Base-by-base conservation (phyloP, 1,140 invertebrate species). In the Eulimnadia texana region DNA sequence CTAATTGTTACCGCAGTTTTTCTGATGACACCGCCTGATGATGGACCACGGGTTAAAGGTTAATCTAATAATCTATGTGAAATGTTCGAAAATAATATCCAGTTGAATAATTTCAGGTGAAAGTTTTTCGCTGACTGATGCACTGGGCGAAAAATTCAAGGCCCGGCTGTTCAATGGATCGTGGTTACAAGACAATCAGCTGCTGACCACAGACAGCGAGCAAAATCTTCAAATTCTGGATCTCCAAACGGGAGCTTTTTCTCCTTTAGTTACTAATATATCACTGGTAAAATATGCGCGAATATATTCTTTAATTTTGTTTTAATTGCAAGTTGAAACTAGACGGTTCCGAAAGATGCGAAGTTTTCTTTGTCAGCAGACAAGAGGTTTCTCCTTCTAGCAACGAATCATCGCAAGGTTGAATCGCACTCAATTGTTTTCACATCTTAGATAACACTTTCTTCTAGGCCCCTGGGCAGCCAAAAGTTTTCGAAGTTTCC, bases 131-230 rank as follows among this genome's bases (percentile, higher is more conserved):
- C 72, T 87, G 58, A 77, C 80, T 42, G 82, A 88, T 63, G 78
- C 88, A 27, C 77, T 84, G 10, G 72, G 77, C 19, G 77, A 79
- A 62, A 77, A 79, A 61, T 80, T 84, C 66, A 78, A 79, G 64
- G 76, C 78, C 62, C 76, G 73, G 57, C 76, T 77, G 0, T 87
- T 87, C 69, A 89, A 89, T 69, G 85, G 84, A 22, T 82, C 83
- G 23, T 90, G 87, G 87, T 79, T 87, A 56, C 82, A 84, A 76
- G 86, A 87, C 90, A 72, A 73, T 11, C 60, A 61, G n/a, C 50
- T 61, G 2, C 27, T 61, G 50, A 3, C 53, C 19, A 53, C 27
- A 10, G 60, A 61, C 23, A 27, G 19, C 1, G 9, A 28, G 10
- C 16, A 54, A 25, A 61, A 52, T 28, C 42, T 61, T 3, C 51